Evolutionary conservation across 2,113 vertebrate species (phyloP).

Genomic region (Colaptes auratus): DNA sequence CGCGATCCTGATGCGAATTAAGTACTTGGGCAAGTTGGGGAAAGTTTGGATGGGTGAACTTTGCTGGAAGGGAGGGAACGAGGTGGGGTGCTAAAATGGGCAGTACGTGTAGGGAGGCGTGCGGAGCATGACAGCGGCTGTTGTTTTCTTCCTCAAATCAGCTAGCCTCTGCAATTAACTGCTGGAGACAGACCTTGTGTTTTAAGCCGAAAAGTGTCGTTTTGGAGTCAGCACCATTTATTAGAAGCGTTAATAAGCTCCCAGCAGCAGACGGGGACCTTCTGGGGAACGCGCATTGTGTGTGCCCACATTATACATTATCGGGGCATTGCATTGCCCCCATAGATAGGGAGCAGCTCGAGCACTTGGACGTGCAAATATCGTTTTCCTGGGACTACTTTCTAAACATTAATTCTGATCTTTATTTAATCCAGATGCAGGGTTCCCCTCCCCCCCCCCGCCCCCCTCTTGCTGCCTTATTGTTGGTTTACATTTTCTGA

Average conservation of each 20-base stretch:
- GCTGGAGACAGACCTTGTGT: slow-evolving; percentile 26
- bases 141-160: not conserved
- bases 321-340: not conserved
- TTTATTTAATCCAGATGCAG: slow-evolving; percentile 77
- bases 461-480: slow-evolving; percentile 56
- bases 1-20: slow-evolving; percentile 57
- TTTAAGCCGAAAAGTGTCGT: slow-evolving; percentile 54
- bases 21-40: slow-evolving; percentile 68
- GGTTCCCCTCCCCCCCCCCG: not conserved
- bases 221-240: slow-evolving; percentile 59
- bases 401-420: slow-evolving; percentile 31
- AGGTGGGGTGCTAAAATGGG: slow-evolving; percentile 48
- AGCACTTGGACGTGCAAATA: slow-evolving; percentile 47
- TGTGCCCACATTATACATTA: not conserved
- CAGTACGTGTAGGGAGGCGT: slow-evolving; percentile 39
- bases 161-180: slow-evolving; percentile 48
- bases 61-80: slow-evolving; percentile 34
- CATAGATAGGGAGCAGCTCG: slow-evolving; percentile 10
- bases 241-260: slow-evolving; percentile 56
- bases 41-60: slow-evolving; percentile 76
- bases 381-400: slow-evolving; percentile 24
- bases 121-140: slow-evolving; percentile 42
- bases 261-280: slow-evolving; percentile 20
- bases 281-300: slow-evolving; percentile 42
- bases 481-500: slow-evolving; percentile 74